Percentiles rank a stretch among this genome's conserved stretches.
phyloP scores from a whole-genome alignment of 1,140 invertebrate genomes.

The Drosophila pachea region DNA sequence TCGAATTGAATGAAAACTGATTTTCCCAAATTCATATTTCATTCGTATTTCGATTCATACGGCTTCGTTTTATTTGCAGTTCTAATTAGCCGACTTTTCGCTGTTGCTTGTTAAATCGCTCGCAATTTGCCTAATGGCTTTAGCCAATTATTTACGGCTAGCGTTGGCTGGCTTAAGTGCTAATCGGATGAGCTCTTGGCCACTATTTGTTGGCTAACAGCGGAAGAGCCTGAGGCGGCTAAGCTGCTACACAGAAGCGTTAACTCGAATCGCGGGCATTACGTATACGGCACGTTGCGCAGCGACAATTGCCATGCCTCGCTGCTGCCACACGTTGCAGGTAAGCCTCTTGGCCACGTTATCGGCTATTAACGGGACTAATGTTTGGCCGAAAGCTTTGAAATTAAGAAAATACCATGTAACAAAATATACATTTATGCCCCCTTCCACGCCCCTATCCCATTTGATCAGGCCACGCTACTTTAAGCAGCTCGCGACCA shows the following conservation, averaged over 20 bases:
- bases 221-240: not conserved
- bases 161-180: not conserved
- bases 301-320: conserved; percentile 11
- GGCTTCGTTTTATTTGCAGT: no score
- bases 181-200: conserved; percentile 12
- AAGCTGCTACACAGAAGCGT: conserved; percentile 12
- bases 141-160: conserved; percentile 1
- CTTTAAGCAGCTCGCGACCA: conserved; percentile 61
- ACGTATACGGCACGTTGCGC: conserved; percentile 10
- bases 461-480: conserved; percentile 39
- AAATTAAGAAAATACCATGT: not conserved
- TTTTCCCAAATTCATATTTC: no score
- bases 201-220: conserved; percentile 5
- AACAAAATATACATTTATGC: conserved; percentile 31
- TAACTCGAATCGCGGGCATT: conserved; percentile 15
- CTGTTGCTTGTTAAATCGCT: not conserved
- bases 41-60: no score
- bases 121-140: not conserved
- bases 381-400: no score
- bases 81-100: no score
- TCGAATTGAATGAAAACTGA: no score
- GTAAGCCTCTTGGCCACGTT: conserved; percentile 37
- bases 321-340: conserved; percentile 26
- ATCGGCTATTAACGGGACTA: not conserved
- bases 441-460: no score